A percentile compares a stretch with the other conserved stretches of the same genome.
Evolutionary conservation across 2,888 invertebrate species (phyloP).

Genomic region (Meandrusa payeni): DNA sequence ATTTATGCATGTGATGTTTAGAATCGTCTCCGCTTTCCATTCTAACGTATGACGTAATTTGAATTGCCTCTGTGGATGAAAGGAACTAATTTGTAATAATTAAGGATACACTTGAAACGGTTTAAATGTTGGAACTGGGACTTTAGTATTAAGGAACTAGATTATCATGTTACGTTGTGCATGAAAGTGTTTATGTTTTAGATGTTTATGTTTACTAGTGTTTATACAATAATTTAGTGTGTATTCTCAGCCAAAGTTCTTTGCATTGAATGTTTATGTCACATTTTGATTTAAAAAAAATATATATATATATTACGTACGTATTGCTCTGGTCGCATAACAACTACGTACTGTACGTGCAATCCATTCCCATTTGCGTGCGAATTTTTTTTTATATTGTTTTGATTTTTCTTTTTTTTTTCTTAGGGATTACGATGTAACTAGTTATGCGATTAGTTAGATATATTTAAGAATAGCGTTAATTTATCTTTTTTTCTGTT

Average conservation of each 20-base stretch:
- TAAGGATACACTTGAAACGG: not conserved
- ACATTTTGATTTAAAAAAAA: constrained; percentile 1
- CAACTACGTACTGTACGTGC: constrained; percentile 24
- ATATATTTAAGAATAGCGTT: constrained; percentile 44
- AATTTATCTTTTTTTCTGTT: constrained; percentile 46
- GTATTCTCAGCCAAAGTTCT: constrained; percentile 59
- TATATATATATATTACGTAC: no score
- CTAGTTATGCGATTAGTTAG: constrained; percentile 37
- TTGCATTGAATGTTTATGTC: constrained; percentile 29
- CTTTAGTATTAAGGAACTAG: constrained; percentile 44
- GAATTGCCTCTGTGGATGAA: no score
- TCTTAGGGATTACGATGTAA: constrained; percentile 31
- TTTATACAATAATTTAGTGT: constrained; percentile 49
- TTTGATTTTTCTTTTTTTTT: constrained; percentile 28
- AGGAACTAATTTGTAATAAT: not conserved
- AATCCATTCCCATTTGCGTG: constrained; percentile 27
- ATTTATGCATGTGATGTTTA: no score
- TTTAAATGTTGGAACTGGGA: constrained; percentile 18
- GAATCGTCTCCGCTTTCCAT: no score
- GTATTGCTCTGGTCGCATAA: constrained; percentile 9
- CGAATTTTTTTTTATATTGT: constrained; percentile 30
- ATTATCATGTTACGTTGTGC: constrained; percentile 60
- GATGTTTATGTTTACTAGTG: constrained; percentile 56
- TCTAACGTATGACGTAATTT: no score
- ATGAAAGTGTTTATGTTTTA: constrained; percentile 74